These are phyloP conservation scores for Peromyscus leucopus DNA, from an alignment of 2,113 vertebrate species.

Conservation along the genomic window DNA sequence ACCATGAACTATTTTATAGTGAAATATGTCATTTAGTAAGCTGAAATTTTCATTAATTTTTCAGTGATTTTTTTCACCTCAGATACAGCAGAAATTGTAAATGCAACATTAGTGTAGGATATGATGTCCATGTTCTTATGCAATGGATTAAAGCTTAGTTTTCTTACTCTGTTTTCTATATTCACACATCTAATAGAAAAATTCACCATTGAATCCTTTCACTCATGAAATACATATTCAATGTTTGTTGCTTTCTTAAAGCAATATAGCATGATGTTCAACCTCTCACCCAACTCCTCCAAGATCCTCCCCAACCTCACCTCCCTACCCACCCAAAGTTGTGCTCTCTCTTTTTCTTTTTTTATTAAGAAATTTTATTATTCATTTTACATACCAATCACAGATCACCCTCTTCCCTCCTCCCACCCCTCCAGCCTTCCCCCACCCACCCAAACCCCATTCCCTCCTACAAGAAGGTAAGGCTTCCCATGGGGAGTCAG, in stretches of 20 bases:
- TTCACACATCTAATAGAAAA: background rate
- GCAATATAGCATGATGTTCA: background rate
- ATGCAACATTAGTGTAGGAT: background rate
- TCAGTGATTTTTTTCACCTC: background rate
- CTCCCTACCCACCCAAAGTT: background rate
- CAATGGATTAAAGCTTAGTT: background rate
- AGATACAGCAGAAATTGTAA: background rate
- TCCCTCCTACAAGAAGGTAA: too few species aligned
- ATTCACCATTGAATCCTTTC: background rate
- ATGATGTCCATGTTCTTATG: background rate
- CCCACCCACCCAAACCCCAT: too few species aligned
- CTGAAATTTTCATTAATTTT: background rate
- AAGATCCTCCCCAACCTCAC: background rate
- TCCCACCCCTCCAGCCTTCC: too few species aligned
- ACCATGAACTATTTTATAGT: background rate
- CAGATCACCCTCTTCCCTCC: too few species aligned
- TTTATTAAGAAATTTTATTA: background rate
- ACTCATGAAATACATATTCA: background rate
- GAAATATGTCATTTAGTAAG: background rate
- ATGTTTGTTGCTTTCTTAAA: background rate
- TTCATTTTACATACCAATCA: too few species aligned
- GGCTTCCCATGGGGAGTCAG: too few species aligned
- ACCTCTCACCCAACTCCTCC: background rate
- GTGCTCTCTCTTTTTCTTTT: background rate
- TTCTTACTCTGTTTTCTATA: background rate